Evolutionary conservation across 2,797 vertebrate species (phyloP).

Genomic region (Peromyscus eremicus): DNA sequence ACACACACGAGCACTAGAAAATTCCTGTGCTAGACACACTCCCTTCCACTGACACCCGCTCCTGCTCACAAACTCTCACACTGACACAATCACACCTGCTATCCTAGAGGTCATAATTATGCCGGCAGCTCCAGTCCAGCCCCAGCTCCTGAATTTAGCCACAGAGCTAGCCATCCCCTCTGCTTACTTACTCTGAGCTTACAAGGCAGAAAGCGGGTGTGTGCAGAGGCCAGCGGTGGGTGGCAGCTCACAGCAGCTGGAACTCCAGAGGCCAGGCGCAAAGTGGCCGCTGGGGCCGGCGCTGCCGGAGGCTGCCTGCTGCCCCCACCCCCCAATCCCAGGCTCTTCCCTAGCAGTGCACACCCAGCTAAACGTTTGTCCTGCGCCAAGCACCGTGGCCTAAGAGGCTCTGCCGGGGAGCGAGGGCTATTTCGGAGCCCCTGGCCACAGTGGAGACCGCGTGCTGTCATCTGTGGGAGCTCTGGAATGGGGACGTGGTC

Average conservation of each 20-base stretch:
- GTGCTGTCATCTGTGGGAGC: constrained; percentile 84
- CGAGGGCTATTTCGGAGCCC: constrained; percentile 94
- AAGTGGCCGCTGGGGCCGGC: constrained; percentile 47
- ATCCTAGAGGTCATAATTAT: neutral
- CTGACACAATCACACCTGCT: neutral
- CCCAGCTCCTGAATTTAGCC: neutral
- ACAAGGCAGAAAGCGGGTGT: neutral
- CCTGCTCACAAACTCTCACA: neutral
- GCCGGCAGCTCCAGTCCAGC: neutral
- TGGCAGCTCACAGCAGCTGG: constrained; percentile 29
- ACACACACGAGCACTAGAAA: neutral
- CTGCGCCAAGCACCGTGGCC: constrained; percentile 92
- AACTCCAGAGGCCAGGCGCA: constrained; percentile 34
- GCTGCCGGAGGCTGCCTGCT: constrained; percentile 16
- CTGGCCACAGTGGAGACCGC: constrained; percentile 88
- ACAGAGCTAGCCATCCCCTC: neutral
- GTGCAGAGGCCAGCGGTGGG: constrained; percentile 7
- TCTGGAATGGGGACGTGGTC: constrained; percentile 84
- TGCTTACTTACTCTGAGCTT: constrained; percentile 72
- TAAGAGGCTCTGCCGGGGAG: constrained; percentile 91
- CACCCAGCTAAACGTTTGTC: constrained; percentile 89
- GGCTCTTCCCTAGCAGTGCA: constrained; percentile 82
- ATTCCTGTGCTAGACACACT: neutral
- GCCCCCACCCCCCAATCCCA: constrained; percentile 78
- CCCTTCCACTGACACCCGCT: neutral